Evolutionary conservation across 2,113 vertebrate species (phyloP).

Genomic region (Eolophus roseicapilla): DNA sequence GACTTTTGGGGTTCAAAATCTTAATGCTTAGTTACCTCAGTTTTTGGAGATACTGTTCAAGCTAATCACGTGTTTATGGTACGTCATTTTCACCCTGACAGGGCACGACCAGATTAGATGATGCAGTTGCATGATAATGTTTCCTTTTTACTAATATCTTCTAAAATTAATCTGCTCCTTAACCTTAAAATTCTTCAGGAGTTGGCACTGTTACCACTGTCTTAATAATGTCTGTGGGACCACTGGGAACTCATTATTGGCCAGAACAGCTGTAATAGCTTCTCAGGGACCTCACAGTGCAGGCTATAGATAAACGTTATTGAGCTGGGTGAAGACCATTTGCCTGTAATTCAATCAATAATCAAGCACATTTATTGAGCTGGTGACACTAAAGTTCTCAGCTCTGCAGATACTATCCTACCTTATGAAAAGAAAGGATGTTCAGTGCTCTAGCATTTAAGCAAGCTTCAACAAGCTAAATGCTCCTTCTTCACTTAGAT

Average conservation of each 20-base stretch:
- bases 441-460: neutral
- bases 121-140: neutral
- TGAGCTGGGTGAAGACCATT: neutral
- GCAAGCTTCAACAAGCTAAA: neutral
- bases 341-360: neutral
- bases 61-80: neutral
- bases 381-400: neutral
- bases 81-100: neutral
- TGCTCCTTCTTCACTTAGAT: neutral
- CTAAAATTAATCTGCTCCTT: neutral
- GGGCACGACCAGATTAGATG: neutral
- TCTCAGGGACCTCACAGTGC: neutral
- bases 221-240: neutral
- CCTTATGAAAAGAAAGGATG: neutral
- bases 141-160: neutral
- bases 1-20: neutral
- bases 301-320: rapidly evolving
- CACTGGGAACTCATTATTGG: neutral
- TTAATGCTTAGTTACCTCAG: neutral
- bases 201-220: neutral
- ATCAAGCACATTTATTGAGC: neutral
- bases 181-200: neutral
- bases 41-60: neutral
- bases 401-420: neutral
- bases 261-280: neutral